A percentile compares a stretch with the other conserved stretches of the same genome.
Conservation (phyloP, 2,888 invertebrate species). For the Oegoconia quadripuncta region DNA sequence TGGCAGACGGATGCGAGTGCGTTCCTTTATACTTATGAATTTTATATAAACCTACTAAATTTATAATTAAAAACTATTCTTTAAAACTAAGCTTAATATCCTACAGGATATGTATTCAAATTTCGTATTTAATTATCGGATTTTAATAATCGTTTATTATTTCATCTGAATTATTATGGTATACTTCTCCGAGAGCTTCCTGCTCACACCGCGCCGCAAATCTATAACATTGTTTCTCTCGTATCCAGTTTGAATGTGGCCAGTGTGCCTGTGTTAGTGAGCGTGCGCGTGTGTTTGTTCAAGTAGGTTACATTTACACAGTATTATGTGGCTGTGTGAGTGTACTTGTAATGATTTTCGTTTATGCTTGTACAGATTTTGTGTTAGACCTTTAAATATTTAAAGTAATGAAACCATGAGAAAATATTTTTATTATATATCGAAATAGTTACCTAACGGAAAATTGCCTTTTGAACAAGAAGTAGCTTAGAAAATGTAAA, state of each 20-base stretch:
- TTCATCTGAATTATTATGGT: conserved; percentile 33
- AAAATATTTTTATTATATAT: too few species aligned
- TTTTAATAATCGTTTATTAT: conserved; percentile 3
- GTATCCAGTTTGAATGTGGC: conserved; percentile 58
- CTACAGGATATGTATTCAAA: neutral
- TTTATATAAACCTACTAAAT: too few species aligned
- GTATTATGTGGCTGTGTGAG: conserved; percentile 4
- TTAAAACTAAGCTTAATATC: too few species aligned
- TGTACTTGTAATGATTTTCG: conserved; percentile 30
- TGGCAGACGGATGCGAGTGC: too few species aligned
- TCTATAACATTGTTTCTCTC: conserved; percentile 67
- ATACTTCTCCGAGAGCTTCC: conserved; percentile 50
- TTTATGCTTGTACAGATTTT: conserved; percentile 15
- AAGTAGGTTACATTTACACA: conserved; percentile 11
- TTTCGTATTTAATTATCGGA: neutral
- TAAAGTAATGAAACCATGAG: too few species aligned
- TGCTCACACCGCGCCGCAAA: conserved; percentile 52
- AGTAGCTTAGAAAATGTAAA: too few species aligned
- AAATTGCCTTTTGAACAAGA: too few species aligned
- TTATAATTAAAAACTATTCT: neutral
- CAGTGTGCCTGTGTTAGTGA: conserved; percentile 16
- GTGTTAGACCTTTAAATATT: neutral
- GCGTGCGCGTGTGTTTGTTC: conserved; percentile 21
- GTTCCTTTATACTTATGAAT: too few species aligned
- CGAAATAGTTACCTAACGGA: too few species aligned